Base-by-base conservation (phyloP, 2,797 vertebrate genomes). In the Hippoglossus hippoglossus region DNA sequence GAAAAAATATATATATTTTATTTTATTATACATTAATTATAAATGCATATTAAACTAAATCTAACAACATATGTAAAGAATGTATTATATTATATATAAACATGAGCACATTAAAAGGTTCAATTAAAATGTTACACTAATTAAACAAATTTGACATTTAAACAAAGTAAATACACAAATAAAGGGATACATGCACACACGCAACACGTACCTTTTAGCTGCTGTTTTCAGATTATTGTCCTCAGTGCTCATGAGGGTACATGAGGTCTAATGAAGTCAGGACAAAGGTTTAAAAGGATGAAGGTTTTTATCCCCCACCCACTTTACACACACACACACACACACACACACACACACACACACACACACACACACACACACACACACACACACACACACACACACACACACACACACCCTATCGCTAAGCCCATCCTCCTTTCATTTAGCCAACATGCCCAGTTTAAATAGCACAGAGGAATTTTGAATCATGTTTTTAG, bases 251-350 rank as follows among this genome's bases (percentile, higher is more conserved):
- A 57, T 66, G 67, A 73, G 72, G 39, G 80, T 71, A 74, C 41
- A 69, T 63, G 68, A 82, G 72, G 53, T 82, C 73, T 81, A 79
- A 80, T 85, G 79, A 87, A 75, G 74, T 85, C 80, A 62, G 84
- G 77, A 73, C 59, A 70, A 84, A 64, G 81, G 88, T 92, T 92
- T 87, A 44, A 93, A 85, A 88, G 83, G 83, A 84, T 55, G 24
- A 41, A 71, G 71, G 77, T 80, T 88, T 80, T 82, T 60, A 53
- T 52, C 55, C 79, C 85, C 90, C 91, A 76, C 90, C 91, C 86
- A 85, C 86, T 77, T 55, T 1, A 64, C 8, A 44, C 41, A 16
- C 63, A 62, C 64, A 24, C 66, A 24, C 36, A 34, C 64, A 64
- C 62, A 46, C 55, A 34, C 64, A 64, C 62, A 46, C 55, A 34